Percentiles rank a stretch among this genome's conserved stretches.
Evolutionary conservation across 2,113 vertebrate genomes (phyloP).

Genomic region (Paradoxurus hermaphroditus): DNA sequence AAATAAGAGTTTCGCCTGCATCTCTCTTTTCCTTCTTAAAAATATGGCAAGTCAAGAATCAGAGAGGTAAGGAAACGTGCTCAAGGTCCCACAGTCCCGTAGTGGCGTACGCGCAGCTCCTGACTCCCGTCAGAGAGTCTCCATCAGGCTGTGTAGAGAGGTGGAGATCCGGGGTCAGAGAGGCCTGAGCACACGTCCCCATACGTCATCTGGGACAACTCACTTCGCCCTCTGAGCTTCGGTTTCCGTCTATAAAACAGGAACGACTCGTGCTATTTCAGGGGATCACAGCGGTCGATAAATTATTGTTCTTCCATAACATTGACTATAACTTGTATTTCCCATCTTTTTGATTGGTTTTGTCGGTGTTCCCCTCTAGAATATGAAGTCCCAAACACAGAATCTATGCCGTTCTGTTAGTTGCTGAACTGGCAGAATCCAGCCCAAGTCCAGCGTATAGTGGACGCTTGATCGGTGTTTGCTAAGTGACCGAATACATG

Average conservation of each 20-base stretch:
- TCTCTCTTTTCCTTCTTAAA: background rate
- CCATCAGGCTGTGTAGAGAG: background rate
- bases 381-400: background rate
- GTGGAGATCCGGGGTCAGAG: rapidly evolving
- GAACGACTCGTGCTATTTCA: background rate
- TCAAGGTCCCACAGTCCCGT: background rate
- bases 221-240: background rate
- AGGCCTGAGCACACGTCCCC: too few relatives aligned
- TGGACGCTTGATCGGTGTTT: background rate
- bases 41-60: background rate
- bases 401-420: background rate
- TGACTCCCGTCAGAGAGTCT: background rate
- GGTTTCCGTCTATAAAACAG: background rate
- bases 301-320: rapidly evolving
- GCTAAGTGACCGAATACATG: background rate
- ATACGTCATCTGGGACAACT: background rate
- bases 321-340: background rate
- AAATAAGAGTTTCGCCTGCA: background rate
- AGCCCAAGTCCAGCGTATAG: background rate
- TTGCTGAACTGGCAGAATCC: background rate
- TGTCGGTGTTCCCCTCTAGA: background rate
- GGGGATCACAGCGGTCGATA: background rate
- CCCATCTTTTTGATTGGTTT: background rate
- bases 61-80: background rate
- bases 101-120: too few relatives aligned